phyloP scores from a whole-genome alignment of 2,888 invertebrate species.

The Drosophila vallismaia region DNA sequence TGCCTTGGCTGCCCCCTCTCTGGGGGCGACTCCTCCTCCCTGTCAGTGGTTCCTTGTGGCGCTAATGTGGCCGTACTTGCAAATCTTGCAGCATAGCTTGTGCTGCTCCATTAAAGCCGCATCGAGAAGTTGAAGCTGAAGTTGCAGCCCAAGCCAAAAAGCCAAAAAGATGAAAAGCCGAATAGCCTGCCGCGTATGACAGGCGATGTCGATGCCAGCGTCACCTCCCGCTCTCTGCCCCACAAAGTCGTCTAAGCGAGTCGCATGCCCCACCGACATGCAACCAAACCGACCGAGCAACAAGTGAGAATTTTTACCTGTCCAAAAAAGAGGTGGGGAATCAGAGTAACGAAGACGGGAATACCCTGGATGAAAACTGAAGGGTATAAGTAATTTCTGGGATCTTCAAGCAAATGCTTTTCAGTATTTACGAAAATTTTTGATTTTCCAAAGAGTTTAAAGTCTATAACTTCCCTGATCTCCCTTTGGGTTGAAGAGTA shows the following conservation, averaged over 20 bases:
- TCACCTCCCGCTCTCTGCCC: slow-evolving; percentile 2
- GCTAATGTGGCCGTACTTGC: slow-evolving; percentile 67
- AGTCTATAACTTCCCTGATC: neutral
- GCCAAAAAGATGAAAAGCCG: slow-evolving; percentile 7
- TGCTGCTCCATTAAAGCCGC: slow-evolving; percentile 70
- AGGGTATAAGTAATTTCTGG: no score
- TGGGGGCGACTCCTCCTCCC: slow-evolving; percentile 14
- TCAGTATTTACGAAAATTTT: no score
- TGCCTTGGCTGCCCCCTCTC: slow-evolving; percentile 46
- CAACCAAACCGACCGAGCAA: slow-evolving; percentile 49
- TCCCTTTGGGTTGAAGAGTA: neutral
- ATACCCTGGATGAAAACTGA: slow-evolving; percentile 17
- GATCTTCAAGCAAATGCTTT: no score
- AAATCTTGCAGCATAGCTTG: slow-evolving; percentile 42
- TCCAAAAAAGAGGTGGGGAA: neutral
- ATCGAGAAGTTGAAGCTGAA: slow-evolving; percentile 10
- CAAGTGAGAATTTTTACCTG: slow-evolving; percentile 38
- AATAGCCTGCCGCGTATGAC: slow-evolving; percentile 71
- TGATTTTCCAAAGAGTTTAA: neutral
- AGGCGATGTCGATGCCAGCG: slow-evolving; percentile 62
- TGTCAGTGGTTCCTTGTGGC: slow-evolving; percentile 70
- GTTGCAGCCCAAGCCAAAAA: slow-evolving; percentile 11
- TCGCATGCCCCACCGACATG: slow-evolving; percentile 60
- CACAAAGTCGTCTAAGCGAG: slow-evolving; percentile 1
- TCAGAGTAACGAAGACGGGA: fast-evolving